phyloP scores from a whole-genome alignment of 2,797 vertebrate genomes.

The Mormyrops boulengeri region DNA sequence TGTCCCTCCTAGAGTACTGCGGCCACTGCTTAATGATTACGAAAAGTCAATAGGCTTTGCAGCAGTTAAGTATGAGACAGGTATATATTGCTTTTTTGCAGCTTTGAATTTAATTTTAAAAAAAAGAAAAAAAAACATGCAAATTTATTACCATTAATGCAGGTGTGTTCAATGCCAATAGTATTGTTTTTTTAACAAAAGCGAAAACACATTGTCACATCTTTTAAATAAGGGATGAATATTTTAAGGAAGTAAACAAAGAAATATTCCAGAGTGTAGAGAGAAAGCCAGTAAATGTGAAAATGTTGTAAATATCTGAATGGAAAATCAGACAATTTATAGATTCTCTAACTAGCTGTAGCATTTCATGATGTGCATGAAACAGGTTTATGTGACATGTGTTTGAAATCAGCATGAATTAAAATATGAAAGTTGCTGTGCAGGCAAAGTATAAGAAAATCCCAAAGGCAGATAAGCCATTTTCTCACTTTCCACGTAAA shows the following conservation, averaged over 20 bases:
- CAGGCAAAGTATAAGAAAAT: background rate
- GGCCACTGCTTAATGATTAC: background rate
- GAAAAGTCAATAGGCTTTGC: background rate
- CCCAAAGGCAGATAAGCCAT: background rate
- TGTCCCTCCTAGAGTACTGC: background rate
- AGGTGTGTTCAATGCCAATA: background rate
- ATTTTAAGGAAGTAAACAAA: background rate
- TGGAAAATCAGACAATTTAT: background rate
- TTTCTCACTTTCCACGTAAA: background rate
- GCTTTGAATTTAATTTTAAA: background rate
- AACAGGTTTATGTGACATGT: background rate
- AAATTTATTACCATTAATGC: background rate
- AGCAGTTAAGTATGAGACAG: background rate
- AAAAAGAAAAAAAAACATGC: background rate
- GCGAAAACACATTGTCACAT: background rate
- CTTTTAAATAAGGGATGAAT: background rate
- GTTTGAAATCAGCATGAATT: background rate
- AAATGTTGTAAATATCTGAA: background rate
- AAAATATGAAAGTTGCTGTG: conserved; percentile 9
- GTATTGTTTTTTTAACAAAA: background rate
- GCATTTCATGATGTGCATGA: background rate
- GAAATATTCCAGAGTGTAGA: background rate
- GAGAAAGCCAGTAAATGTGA: background rate
- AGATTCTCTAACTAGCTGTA: background rate
- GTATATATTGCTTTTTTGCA: background rate